Base-by-base conservation (phyloP, 2,888 invertebrate genomes). In the Cephus rjabovi region DNA sequence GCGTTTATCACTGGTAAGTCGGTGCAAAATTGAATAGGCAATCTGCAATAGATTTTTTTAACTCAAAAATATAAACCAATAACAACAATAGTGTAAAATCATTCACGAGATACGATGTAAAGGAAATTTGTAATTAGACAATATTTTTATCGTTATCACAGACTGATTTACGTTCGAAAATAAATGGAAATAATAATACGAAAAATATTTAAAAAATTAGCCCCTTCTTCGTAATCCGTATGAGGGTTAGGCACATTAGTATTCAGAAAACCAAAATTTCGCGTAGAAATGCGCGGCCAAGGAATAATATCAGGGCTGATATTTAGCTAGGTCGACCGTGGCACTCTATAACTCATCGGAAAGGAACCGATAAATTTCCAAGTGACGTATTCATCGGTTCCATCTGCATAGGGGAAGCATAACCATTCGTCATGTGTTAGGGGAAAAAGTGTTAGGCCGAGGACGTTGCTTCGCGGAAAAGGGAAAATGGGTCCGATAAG, bases 311-410 rank as follows among this genome's bases (percentile, higher is more conserved):
- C 56, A 23, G 23, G 9, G 56, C 23, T 56, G 56, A 56, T 56
- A 56, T 56, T 56, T 56, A 56, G 56, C 56, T 56, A 23, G 56
- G 23, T 56, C 56, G 56, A 23, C 56, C 23, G 56, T 23, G 23
- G 56, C 56, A 56, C 56, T 77, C 34, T 74, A 77, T 77, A 74
- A 77, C 73, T 77, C 77, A 77, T 68, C 35, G 15, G 40, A 74
- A 34, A 74, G 34, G 74, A 74, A 74, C 74, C 77, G 34, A 77
- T 77, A 77, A 77, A 77, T 77, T 77, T 77, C 1, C 4, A 37
- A 77, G 68, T 74, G 77, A 77, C 77, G 77, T 77, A 77, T 77
- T 77, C 77, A 31, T 74, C 77, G 68, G 30, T 69, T 33, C 34
- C 35, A 76, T 73, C 73, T 76, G 76, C 71, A 76, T 76, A 40